A percentile compares a stretch with the other conserved stretches of the same genome.
Conservation (phyloP, 2,888 invertebrate species). For the Muscina levida region DNA sequence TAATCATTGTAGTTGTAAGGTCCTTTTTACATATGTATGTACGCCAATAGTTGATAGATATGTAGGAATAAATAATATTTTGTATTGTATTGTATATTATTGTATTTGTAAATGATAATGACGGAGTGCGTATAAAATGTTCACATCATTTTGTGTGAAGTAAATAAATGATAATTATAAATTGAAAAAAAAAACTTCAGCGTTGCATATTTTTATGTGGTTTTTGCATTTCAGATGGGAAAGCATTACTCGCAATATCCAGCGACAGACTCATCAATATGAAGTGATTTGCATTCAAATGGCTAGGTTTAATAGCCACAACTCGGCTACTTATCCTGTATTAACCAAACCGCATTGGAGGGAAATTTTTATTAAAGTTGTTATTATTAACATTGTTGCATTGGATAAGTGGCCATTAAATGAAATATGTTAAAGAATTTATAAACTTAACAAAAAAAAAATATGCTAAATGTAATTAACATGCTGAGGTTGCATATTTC, state of each 20-base stretch:
- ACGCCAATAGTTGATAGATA: background rate
- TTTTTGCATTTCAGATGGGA: constrained; percentile 5
- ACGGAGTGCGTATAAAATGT: constrained; percentile 31
- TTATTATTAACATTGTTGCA: constrained; percentile 28
- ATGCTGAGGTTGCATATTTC: constrained; percentile 13
- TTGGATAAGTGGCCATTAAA: constrained; percentile 34
- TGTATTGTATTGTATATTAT: constrained; percentile 37
- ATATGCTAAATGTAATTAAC: constrained; percentile 7
- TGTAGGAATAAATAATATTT: background rate
- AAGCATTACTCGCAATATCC: background rate
- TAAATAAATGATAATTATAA: constrained; percentile 53
- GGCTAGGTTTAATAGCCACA: background rate
- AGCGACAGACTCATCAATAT: background rate
- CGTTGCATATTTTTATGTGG: constrained; percentile 30
- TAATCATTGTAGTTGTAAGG: constrained; percentile 28
- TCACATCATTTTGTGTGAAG: constrained; percentile 46
- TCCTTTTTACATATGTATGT: constrained; percentile 15
- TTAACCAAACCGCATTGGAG: background rate
- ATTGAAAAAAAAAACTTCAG: constrained; percentile 26
- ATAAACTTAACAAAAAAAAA: background rate
- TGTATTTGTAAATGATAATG: constrained; percentile 21
- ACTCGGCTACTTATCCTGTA: background rate
- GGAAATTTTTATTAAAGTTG: background rate
- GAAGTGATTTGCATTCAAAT: constrained; percentile 17
- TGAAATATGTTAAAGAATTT: constrained; percentile 14